phyloP scores from a whole-genome alignment of 2,113 vertebrate genomes.

The Ranitomeya imitator region DNA sequence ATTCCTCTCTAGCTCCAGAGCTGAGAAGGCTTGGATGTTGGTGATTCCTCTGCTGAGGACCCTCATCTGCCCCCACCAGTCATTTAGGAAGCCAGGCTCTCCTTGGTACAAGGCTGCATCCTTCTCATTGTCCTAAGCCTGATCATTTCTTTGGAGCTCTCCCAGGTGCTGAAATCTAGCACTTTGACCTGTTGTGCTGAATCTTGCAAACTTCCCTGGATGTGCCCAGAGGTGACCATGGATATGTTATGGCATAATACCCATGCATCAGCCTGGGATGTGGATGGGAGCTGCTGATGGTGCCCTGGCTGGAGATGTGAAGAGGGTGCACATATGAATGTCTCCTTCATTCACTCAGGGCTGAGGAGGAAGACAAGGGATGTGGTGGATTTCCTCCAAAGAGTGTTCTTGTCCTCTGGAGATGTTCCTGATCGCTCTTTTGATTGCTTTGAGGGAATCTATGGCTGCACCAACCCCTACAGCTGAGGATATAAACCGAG shows the following conservation, averaged over 20 bases:
- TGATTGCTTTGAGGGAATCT: conserved; percentile 65
- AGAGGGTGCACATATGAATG: conserved; percentile 46
- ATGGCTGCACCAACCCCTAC: conserved; percentile 68
- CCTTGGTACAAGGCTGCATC: background rate
- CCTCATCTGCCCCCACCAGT: background rate
- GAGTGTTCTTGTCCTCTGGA: conserved; percentile 56
- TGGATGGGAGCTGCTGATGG: conserved; percentile 38
- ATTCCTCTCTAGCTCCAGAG: conserved; percentile 21
- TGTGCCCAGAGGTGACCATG: conserved; percentile 12
- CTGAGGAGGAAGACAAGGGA: conserved; percentile 52
- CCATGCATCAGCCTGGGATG: conserved; percentile 24
- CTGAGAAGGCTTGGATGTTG: background rate
- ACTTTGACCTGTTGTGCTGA: conserved; percentile 50
- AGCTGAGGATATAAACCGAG: conserved; percentile 80
- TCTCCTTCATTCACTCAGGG: conserved; percentile 36
- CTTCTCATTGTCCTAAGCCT: background rate
- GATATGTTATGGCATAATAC: background rate
- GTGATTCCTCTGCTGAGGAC: background rate
- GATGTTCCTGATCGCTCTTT: conserved; percentile 63
- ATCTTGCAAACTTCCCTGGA: conserved; percentile 32
- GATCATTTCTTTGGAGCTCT: conserved; percentile 14
- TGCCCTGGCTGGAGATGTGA: conserved; percentile 40
- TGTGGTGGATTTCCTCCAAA: conserved; percentile 58
- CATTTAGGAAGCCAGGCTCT: background rate
- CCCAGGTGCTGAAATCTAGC: conserved; percentile 42